Evolutionary conservation across 2,113 vertebrate genomes (phyloP), one percentile per base, ranked within the genome.

Genomic region (Halcyon malimbica): DNA sequence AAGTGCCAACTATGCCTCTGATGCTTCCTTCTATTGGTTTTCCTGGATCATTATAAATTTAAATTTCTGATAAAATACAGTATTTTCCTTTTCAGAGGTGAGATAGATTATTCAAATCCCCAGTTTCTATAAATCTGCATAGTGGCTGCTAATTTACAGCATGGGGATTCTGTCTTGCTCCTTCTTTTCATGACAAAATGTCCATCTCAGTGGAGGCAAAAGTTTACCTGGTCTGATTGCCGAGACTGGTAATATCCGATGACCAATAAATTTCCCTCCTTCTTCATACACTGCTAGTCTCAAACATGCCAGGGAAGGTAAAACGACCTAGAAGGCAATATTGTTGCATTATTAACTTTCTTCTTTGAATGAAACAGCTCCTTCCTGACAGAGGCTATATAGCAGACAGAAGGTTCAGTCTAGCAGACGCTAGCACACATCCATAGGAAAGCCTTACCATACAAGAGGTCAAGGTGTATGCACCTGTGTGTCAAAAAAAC

Each of bases 201-300:
- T 24, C 16, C 13, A 11, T 6, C 37, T 51, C 77, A 56, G n/a
- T 20, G 28, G 13, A 42, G 65, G 41, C 7, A 14, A 26, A 29
- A 46, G 17, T 89, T 90, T 97, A 99, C 99, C 99, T 98, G 99
- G 99, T 73, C 99, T 98, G 95, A 99, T 99, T 80, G 99, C 99
- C 71, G 98, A 99, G 25, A 99, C 99, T 7, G 99, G 99, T 83
- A 99, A 98, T 98, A 99, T 99, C 25, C 99, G 98, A 60, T 99
- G 99, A 50, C 99, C 99, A 3, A 99, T 99, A 83, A 99, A 99
- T 95, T 99, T 99, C n/a, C 99, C 99, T 91, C 98, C 99, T 98
- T 99, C 99, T 94, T 99, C 99, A 96, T 99, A 99, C 89, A 99
- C 99, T 7, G 99, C 98, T 97, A 99, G 98, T 96, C 99, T 99